Conservation (phyloP, 2,888 invertebrate species). For the Hipparchia sbordonii region DNA sequence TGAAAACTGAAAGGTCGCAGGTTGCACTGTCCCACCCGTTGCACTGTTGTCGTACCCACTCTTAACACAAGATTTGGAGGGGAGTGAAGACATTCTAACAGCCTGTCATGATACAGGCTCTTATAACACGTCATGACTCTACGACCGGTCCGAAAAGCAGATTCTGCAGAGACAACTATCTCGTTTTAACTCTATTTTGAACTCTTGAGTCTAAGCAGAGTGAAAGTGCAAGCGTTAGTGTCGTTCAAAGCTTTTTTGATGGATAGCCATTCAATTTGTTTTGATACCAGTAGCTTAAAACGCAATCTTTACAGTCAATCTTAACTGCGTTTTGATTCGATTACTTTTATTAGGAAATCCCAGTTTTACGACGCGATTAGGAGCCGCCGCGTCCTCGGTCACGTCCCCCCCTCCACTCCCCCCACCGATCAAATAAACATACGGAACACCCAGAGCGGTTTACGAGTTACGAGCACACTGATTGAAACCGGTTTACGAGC, state of each 20-base stretch:
- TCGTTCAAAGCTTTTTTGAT: background rate
- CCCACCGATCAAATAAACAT: conserved; percentile 22
- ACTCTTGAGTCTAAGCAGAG: no score
- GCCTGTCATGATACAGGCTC: no score
- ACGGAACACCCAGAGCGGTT: conserved; percentile 19
- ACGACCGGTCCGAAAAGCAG: no score
- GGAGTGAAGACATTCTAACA: no score
- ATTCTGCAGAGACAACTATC: no score
- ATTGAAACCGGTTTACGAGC: conserved; percentile 32
- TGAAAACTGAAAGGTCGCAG: no score
- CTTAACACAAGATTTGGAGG: no score
- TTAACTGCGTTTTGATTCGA: conserved; percentile 20
- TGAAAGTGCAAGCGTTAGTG: background rate
- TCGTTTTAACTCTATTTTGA: no score
- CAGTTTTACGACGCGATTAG: conserved; percentile 17
- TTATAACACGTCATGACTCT: no score
- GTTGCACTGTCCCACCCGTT: no score
- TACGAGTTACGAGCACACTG: conserved; percentile 24
- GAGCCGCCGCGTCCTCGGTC: background rate
- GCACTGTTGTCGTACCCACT: no score
- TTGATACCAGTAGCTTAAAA: background rate
- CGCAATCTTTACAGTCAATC: conserved; percentile 5
- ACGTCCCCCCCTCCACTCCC: background rate
- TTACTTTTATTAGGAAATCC: conserved; percentile 7
- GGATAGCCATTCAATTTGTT: conserved; percentile 5